Conservation (phyloP, 1,140 invertebrate species). For the Euura lappo region DNA sequence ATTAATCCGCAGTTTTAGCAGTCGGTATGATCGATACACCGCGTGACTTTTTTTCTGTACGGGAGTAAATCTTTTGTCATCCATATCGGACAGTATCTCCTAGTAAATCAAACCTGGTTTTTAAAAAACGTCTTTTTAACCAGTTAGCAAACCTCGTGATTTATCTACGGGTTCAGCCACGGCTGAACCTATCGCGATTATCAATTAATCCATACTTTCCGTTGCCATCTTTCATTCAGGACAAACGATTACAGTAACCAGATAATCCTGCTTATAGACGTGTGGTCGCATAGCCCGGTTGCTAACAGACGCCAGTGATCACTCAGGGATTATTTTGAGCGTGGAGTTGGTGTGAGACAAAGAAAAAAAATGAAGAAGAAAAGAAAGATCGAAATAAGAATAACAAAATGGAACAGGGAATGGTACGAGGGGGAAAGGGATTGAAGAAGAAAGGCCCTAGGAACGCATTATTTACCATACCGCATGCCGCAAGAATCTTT, state of each 20-base stretch:
- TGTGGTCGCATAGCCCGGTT: not conserved
- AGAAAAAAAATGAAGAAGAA: not conserved
- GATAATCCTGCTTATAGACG: not conserved
- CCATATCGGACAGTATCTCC: too few relatives aligned
- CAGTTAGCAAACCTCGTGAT: not conserved
- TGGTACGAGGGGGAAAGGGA: not conserved
- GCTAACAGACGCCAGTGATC: not conserved
- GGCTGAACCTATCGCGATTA: not conserved
- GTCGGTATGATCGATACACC: too few relatives aligned
- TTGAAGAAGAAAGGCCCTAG: not conserved
- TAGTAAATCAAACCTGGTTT: not conserved
- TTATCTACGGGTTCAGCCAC: not conserved
- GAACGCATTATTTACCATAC: not conserved
- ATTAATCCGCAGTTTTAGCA: too few relatives aligned
- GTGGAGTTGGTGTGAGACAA: not conserved
- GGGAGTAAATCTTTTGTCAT: too few relatives aligned
- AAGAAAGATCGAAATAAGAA: not conserved
- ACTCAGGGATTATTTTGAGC: conserved; percentile 5
- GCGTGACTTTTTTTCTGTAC: too few relatives aligned
- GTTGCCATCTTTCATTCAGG: too few relatives aligned
- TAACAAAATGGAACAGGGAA: too few relatives aligned
- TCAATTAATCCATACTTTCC: not conserved
- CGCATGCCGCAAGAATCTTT: not conserved
- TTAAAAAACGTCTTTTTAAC: not conserved
- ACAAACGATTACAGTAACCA: not conserved